Conservation (phyloP, 2,888 invertebrate genomes). For the Julus scandinavius region DNA sequence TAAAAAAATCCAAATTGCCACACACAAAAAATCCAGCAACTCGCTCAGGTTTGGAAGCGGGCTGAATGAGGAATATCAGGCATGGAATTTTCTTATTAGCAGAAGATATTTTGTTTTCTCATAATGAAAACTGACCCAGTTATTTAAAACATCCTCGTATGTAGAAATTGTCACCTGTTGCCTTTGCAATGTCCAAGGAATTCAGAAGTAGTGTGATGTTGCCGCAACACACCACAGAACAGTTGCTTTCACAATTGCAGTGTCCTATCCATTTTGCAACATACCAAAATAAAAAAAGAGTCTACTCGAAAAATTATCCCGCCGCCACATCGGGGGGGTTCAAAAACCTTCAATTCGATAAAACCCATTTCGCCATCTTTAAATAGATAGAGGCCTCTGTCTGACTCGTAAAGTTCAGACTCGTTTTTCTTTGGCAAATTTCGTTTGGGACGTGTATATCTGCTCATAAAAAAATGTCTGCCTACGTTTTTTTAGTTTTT, state of each 20-base stretch:
- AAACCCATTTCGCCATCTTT: conserved; percentile 33
- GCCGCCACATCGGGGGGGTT: conserved; percentile 27
- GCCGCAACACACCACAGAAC: neutral
- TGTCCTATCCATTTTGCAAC: no score
- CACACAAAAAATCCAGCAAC: no score
- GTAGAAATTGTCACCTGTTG: no score
- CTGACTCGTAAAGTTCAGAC: neutral
- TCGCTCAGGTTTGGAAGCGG: no score
- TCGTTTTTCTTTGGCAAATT: neutral
- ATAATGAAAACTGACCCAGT: no score
- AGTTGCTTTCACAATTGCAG: neutral
- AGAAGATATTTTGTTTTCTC: no score
- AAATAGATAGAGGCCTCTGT: conserved; percentile 33
- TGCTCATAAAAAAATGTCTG: neutral
- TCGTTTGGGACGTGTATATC: neutral
- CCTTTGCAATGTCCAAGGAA: no score
- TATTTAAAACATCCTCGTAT: no score
- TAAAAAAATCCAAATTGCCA: no score
- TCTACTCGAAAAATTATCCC: conserved; percentile 10
- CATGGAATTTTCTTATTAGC: no score
- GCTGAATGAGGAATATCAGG: no score
- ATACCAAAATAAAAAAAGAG: neutral
- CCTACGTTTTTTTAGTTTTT: neutral
- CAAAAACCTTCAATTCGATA: conserved; percentile 23
- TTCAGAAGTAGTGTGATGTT: neutral